phyloP scores from a whole-genome alignment of 2,797 vertebrate genomes.

The Micromesistius poutassou region DNA sequence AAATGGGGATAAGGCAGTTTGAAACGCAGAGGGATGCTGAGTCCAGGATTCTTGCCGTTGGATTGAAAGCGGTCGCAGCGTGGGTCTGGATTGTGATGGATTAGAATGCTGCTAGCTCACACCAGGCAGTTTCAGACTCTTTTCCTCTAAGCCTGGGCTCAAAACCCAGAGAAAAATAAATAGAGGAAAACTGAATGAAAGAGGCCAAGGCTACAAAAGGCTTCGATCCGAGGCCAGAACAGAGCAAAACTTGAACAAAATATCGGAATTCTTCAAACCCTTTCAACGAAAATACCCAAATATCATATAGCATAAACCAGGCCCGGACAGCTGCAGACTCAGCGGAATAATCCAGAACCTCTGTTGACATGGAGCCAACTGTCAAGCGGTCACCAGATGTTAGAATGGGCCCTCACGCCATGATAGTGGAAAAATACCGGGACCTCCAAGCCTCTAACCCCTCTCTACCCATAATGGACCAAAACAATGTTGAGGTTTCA shows the following conservation, averaged over 20 bases:
- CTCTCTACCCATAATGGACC: background rate
- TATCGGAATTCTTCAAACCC: background rate
- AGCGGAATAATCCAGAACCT: constrained; percentile 32
- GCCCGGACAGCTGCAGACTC: constrained; percentile 32
- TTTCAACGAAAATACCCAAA: background rate
- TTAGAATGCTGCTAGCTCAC: background rate
- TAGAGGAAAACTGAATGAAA: too few relatives aligned
- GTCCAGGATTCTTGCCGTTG: background rate
- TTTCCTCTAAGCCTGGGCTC: too few relatives aligned
- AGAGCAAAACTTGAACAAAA: background rate
- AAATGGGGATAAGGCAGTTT: background rate
- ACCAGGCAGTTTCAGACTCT: background rate
- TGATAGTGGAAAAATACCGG: constrained; percentile 41
- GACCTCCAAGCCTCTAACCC: background rate
- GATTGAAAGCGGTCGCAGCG: background rate
- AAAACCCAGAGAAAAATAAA: too few relatives aligned
- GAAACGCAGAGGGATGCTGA: background rate
- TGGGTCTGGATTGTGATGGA: background rate
- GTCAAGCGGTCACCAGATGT: constrained; percentile 47
- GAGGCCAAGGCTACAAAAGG: too few relatives aligned
- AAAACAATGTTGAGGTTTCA: background rate
- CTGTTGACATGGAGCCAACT: constrained; percentile 2
- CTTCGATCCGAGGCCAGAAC: background rate
- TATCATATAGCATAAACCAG: background rate
- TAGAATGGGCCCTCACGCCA: constrained; percentile 13